Base-by-base conservation (phyloP, 2,888 invertebrate species). In the Cerceris rybyensis region DNA sequence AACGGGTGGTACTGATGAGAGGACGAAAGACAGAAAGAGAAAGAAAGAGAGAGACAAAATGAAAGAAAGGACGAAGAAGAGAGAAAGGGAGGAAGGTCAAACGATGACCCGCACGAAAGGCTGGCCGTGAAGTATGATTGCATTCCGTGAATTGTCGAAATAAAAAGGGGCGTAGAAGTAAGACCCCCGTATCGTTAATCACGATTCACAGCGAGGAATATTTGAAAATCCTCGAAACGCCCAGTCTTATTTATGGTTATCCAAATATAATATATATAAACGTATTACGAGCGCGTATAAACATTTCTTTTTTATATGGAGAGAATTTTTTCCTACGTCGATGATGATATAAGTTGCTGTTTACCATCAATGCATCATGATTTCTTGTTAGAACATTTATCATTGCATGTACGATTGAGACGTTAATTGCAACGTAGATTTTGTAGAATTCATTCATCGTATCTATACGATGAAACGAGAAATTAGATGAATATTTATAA, bases 1-100 rank as follows among this genome's bases (percentile, higher is more conserved):
- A 81, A 85, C 87, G 88, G 88, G 88, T 85, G 89, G 88, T 83
- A 73, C 68, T 58, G 52, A 61, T 54, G 58, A 61, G 41, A 16
- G 16, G 42, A 74, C 71, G 63, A 42, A 70, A 75, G 76, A 61
- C 49, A 28, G 13, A 14, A 17, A 9, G 17, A 43, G 52, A 28
- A 55, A 42, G 70, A 60, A 73, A 61, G 73, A 77, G 74, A 49
- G 63, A 71, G 70, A 75, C 74, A 81, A 78, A 72, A 79, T 80
- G 78, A 71, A 75, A 61, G 28, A 28, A 28, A 28, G 28, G 28
- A 28, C 28, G 7, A 41, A 43, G 52, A 16, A 55, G 46, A 73
- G 63, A 73, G 65, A 75, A 77, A 75, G 52, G 63, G 75, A 72
- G 78, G 78, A 81, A 78, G 73, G 80, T 80, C 78, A 71, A 75